Base-by-base conservation (phyloP, 2,888 invertebrate genomes). In the Heliconius ethilla region DNA sequence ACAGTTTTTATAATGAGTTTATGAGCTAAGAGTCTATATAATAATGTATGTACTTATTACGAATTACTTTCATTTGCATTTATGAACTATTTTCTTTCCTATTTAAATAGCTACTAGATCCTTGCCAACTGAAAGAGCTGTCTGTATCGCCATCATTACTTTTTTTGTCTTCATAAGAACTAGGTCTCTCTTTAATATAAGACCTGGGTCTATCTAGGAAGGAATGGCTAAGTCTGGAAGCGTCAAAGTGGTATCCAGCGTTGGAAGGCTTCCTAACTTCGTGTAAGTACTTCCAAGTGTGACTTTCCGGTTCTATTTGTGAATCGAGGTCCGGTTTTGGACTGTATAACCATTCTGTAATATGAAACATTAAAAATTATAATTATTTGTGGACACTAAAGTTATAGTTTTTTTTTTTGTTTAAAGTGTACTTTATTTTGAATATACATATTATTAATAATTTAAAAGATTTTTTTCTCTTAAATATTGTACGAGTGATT, bases 251-350 rank as follows among this genome's bases (percentile, higher is more conserved):
- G 86, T 87, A 95, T 15, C 87, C 91, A 0, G 92, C 90, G 86
- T 95, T 95, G 67, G 94, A 93, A 0, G 95, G 95, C 72, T 91
- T 92, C 3, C 94, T 87, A 2, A 93, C 92, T 72, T 94, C 93
- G 69, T 89, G 87, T 13, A 92, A 85, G 83, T 93, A 95, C 75
- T 90, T 90, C 92, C 92, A 94, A 0, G 95, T 95, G 87, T 95
- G 92, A 73, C 92, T 94, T 75, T 92, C 91, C 0, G 86, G 87
- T 3, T 84, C 88, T 22, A 84, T 25, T 40, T 69, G 40, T 7
- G 69, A 18, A 3, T 40, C 82, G 22, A 88, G 87, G 4, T 85
- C 85, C 0, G 86, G 78, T 63, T 90, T 91, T 0, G 94, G 93
- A 74, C 90, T 93, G 90, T 95, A 94, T 72, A 90, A 83, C 95